A percentile compares a stretch with the other conserved stretches of the same genome.
phyloP scores from a whole-genome alignment of 2,113 vertebrate species.

The Ia io region DNA sequence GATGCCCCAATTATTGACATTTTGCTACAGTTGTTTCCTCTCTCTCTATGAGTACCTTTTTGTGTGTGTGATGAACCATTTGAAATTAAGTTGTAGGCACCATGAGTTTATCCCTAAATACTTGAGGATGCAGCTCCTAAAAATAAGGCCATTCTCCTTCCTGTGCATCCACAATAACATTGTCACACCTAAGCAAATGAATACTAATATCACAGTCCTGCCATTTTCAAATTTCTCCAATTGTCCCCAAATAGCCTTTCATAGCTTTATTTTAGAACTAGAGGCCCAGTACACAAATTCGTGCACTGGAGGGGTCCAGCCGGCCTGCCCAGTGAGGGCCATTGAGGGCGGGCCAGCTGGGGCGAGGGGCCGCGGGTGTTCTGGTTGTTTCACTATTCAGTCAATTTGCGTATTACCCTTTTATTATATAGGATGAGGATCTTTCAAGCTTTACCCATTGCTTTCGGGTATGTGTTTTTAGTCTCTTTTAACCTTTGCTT shows the following conservation, averaged over 20 bases:
- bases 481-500: background rate
- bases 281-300: no score
- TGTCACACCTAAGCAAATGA: background rate
- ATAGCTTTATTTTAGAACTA: background rate
- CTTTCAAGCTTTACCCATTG: background rate
- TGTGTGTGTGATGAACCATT: background rate
- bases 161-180: background rate
- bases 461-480: background rate
- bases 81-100: background rate
- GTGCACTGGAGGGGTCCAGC: no score
- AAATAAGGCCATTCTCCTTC: background rate
- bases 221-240: background rate
- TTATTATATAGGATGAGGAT: background rate
- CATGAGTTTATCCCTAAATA: background rate
- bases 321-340: no score
- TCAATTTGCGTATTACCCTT: no score
- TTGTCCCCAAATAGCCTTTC: background rate
- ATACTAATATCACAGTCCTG: background rate
- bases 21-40: background rate
- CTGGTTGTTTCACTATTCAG: rapidly evolving
- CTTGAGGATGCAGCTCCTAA: background rate
- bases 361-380: no score
- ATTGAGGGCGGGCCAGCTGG: no score
- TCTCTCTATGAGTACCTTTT: background rate
- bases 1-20: background rate